phyloP scores from a whole-genome alignment of 2,797 vertebrate genomes.

The Chelonia mydas region DNA sequence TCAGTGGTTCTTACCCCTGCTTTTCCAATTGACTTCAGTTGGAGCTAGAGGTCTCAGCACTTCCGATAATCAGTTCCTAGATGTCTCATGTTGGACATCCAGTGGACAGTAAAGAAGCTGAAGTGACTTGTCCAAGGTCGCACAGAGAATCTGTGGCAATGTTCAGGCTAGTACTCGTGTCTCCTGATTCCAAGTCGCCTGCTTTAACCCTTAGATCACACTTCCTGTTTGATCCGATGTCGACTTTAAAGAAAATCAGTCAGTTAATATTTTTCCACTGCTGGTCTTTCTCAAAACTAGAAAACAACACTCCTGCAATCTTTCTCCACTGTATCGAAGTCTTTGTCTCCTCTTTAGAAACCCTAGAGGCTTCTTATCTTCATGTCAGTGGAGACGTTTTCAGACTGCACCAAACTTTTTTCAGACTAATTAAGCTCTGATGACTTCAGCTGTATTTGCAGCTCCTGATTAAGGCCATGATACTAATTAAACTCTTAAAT shows the following conservation, averaged over 20 bases:
- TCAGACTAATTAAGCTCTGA: conserved; percentile 80
- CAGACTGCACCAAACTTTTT: conserved; percentile 38
- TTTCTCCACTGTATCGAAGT: conserved; percentile 42
- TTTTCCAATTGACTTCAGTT: neutral
- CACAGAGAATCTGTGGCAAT: neutral
- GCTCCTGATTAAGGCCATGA: conserved; percentile 78
- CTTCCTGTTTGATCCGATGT: neutral
- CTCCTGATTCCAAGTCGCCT: neutral
- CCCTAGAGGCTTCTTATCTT: conserved; percentile 41
- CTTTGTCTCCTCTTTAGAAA: conserved; percentile 2
- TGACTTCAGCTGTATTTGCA: conserved; percentile 80
- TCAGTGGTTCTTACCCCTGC: neutral
- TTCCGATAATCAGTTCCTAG: neutral
- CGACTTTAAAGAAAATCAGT: neutral
- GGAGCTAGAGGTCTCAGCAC: neutral
- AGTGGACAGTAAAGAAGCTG: neutral
- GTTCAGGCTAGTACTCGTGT: too few relatives aligned
- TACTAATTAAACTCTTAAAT: conserved; percentile 82
- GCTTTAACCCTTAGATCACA: neutral
- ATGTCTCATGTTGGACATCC: neutral
- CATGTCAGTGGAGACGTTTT: conserved; percentile 23
- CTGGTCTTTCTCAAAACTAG: neutral
- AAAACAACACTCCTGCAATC: neutral
- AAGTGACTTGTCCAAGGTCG: neutral
- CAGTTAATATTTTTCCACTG: neutral